Conservation (phyloP, 2,797 vertebrate genomes). For the Crossoptilon crossoptilon region DNA sequence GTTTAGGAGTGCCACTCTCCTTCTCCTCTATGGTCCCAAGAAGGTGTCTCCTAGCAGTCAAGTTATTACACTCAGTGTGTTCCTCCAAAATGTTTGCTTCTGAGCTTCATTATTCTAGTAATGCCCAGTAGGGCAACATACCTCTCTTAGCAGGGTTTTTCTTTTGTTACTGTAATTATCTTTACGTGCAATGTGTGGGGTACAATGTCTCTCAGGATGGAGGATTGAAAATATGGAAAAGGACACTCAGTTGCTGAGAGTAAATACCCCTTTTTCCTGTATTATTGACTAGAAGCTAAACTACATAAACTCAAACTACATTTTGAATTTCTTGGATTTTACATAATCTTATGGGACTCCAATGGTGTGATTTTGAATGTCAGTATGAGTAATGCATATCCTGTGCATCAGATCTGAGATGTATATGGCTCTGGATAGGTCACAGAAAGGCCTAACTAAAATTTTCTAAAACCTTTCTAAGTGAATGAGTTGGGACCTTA, state of each 20-base stretch:
- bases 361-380: background rate
- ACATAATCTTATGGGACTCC: background rate
- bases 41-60: background rate
- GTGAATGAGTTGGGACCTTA: background rate
- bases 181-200: background rate
- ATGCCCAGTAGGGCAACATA: background rate
- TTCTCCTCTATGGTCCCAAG: background rate
- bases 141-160: background rate
- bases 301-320: background rate
- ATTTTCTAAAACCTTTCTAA: background rate
- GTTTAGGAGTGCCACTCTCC: background rate
- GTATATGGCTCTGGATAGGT: background rate
- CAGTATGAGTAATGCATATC: background rate
- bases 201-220: background rate
- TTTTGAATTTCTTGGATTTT: slow-evolving; percentile 11
- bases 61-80: background rate
- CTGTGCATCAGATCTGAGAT: background rate
- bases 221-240: background rate
- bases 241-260: background rate
- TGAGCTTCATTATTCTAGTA: background rate
- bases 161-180: background rate
- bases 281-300: background rate
- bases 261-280: background rate
- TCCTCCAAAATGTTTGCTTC: background rate
- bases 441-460: background rate